Conservation (phyloP, 1,140 invertebrate species). For the Sipha flava region DNA sequence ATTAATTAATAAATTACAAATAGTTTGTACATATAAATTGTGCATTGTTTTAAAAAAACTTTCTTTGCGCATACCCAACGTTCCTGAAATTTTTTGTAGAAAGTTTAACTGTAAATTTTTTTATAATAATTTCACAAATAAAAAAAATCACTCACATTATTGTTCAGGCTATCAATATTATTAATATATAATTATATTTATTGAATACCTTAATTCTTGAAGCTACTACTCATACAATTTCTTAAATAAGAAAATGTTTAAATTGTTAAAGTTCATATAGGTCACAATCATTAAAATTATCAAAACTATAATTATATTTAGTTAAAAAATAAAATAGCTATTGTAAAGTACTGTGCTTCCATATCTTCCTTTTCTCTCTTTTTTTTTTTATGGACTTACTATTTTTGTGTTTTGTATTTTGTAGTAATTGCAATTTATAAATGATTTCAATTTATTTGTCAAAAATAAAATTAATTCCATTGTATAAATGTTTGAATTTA, state of each 20-base stretch:
- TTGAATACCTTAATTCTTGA: background rate
- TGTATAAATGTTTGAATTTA: conserved; percentile 5
- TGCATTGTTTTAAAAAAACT: background rate
- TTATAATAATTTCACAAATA: background rate
- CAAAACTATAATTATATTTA: background rate
- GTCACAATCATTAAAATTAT: background rate
- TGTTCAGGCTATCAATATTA: background rate
- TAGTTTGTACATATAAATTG: background rate
- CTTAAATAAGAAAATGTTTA: background rate
- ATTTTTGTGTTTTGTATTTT: background rate
- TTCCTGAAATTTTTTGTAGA: background rate
- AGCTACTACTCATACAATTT: background rate
- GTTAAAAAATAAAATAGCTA: background rate
- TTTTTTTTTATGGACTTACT: background rate
- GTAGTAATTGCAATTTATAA: background rate
- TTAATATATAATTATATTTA: background rate
- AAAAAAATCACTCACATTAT: background rate
- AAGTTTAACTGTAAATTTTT: background rate
- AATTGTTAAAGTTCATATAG: background rate
- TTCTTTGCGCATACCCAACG: background rate
- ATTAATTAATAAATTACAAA: background rate
- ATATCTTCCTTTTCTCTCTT: background rate
- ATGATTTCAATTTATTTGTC: background rate
- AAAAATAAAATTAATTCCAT: conserved; percentile 19
- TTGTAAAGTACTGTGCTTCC: background rate